Percentiles rank a stretch among this genome's conserved stretches.
phyloP scores from a whole-genome alignment of 2,113 vertebrate genomes.

The Mus spicilegus region DNA sequence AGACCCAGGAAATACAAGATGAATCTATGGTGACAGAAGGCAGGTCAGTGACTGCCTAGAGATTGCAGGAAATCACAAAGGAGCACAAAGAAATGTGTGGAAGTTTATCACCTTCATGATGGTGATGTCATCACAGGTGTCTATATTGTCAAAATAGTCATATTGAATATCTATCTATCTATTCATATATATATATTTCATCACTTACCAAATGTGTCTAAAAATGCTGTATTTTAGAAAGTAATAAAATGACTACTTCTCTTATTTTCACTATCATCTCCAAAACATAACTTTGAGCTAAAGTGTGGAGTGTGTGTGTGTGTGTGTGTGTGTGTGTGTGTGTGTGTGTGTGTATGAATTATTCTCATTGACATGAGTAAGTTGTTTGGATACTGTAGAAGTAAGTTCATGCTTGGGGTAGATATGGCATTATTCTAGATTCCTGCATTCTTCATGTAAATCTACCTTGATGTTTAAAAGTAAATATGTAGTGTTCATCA shows the following conservation, averaged over 20 bases:
- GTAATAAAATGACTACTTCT: not conserved
- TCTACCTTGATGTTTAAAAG: constrained; percentile 62
- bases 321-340: not conserved
- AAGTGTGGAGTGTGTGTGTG: not conserved
- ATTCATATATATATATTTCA: not conserved
- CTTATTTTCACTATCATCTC: not conserved
- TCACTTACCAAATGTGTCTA: not conserved
- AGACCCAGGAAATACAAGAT: not conserved
- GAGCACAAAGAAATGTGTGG: not conserved
- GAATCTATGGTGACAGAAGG: not conserved
- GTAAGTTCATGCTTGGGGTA: constrained; percentile 4
- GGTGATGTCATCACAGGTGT: not conserved
- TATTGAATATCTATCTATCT: not conserved
- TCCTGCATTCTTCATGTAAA: constrained; percentile 3
- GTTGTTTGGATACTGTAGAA: not conserved
- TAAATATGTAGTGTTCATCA: constrained; percentile 2
- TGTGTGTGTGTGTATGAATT: not conserved
- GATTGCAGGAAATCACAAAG: not conserved
- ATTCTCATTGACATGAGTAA: not conserved
- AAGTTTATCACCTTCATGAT: not conserved
- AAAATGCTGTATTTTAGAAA: not conserved
- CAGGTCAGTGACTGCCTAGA: not conserved
- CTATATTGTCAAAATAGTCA: not conserved
- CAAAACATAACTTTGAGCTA: not conserved
- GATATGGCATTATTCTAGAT: not conserved